Evolutionary conservation across 1,140 invertebrate species (phyloP), one percentile per base, ranked within the genome.

Genomic region (Physella acuta): DNA sequence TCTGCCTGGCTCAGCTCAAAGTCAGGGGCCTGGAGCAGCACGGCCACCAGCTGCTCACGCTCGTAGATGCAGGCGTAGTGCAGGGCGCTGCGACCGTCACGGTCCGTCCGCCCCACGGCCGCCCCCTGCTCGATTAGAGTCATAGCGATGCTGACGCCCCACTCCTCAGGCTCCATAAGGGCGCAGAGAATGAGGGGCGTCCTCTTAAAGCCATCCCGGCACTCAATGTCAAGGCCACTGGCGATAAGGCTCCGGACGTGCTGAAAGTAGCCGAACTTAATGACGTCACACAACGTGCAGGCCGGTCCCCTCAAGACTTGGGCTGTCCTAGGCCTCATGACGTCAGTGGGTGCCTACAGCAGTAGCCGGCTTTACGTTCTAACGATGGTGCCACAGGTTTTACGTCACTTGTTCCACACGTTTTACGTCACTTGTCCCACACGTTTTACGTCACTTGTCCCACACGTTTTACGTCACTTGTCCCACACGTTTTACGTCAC

Each of bases 1-100:
- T 81, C 80, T 24, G 37, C 44, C 56, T 77, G 68, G 31, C 73
- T 75, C 26, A 82, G 39, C 69, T 81, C 76, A 60, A 79, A 83
- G 64, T 83, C 81, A 17, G 79, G 65, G 2, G 81, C 77, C 34
- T 74, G 71, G 14, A 84, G 75, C 24, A 82, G 70, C 11, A 82
- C 68, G 37, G 65, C 66, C 4, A 76, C 69, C 55, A 83, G 61
- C 34, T 76, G 58, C 31, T 73, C 24, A 20, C 78, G 71, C 58
- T 75, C 75, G 34, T 78, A 81, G 1, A 83, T 77, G 61, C 76
- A 78, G 5, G 77, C 78, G 70, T 82, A 78, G 73, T 84, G 83
- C 16, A 84, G 64, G 3, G 76, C 76, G 61, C 77, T 84, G 55
- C 83, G 58, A 26, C 79, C 81, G 36, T 68, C 70, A 14, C 72